Percentiles rank a stretch among this genome's conserved stretches.
Evolutionary conservation across 2,113 vertebrate species (phyloP).

Genomic region (Cyphomyrus plagiostoma): DNA sequence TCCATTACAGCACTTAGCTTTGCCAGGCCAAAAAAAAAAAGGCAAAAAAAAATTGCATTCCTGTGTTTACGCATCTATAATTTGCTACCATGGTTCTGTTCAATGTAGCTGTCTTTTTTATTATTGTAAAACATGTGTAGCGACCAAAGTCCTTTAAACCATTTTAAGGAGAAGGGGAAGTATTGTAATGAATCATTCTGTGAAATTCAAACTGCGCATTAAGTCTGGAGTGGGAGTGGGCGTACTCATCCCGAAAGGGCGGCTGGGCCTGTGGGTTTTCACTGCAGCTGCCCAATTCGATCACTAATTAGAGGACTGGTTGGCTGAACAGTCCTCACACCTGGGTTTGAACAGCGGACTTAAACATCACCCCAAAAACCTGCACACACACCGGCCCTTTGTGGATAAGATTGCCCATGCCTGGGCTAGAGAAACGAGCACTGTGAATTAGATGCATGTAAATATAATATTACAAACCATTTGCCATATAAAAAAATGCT

Average conservation of each 20-base stretch:
- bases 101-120: neutral
- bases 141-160: neutral
- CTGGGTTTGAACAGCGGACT: neutral
- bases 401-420: neutral
- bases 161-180: neutral
- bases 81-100: neutral
- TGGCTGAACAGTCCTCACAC: neutral
- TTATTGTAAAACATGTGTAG: neutral
- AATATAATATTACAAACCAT: neutral
- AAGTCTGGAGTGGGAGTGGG: neutral
- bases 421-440: neutral
- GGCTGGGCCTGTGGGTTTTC: neutral
- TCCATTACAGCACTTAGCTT: slow-evolving; percentile 6
- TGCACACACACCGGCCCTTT: neutral
- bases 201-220: neutral
- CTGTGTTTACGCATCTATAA: neutral
- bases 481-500: neutral
- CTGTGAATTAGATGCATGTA: neutral
- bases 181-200: neutral
- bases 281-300: neutral
- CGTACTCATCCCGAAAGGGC: neutral
- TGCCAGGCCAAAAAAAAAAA: neutral
- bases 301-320: neutral
- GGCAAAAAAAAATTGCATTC: neutral
- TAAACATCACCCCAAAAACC: neutral